Evolutionary conservation across 2,888 invertebrate species (phyloP).

Genomic region (Latheticus oryzae): DNA sequence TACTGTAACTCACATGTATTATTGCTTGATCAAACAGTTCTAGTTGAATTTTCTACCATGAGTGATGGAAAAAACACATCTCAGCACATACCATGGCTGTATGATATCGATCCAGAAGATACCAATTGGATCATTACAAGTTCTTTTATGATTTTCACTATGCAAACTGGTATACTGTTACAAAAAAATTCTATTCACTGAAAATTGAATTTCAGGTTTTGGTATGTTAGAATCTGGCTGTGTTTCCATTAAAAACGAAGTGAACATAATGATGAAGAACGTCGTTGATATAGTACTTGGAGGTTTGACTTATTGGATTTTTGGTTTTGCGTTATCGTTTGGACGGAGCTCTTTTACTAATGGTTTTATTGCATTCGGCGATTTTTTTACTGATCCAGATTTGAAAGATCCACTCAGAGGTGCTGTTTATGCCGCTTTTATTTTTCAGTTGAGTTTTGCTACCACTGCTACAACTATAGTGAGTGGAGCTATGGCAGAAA

Average conservation of each 20-base stretch:
- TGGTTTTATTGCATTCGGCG: conserved; percentile 85
- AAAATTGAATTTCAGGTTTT: conserved; percentile 74
- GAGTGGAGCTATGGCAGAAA: conserved; percentile 94
- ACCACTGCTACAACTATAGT: conserved; percentile 93
- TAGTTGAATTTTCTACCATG: too few relatives aligned
- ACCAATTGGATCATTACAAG: conserved; percentile 91
- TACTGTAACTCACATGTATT: too few relatives aligned
- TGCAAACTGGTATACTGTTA: conserved; percentile 93
- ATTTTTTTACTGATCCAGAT: conserved; percentile 83
- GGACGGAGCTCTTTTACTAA: conserved; percentile 80
- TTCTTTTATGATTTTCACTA: conserved; percentile 91
- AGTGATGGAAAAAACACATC: too few relatives aligned
- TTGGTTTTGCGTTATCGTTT: conserved; percentile 93
- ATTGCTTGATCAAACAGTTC: too few relatives aligned
- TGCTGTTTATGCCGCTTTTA: conserved; percentile 85
- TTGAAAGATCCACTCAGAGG: conserved; percentile 84
- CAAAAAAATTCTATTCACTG: neutral
- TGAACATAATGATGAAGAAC: conserved; percentile 98
- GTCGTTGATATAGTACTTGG: conserved; percentile 93
- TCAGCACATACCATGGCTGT: conserved; percentile 63
- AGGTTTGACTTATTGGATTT: conserved; percentile 93
- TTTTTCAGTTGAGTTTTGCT: conserved; percentile 91
- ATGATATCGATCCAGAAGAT: conserved; percentile 79
- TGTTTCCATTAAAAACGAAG: conserved; percentile 93
- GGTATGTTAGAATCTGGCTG: conserved; percentile 94